phyloP scores from a whole-genome alignment of 2,797 vertebrate species.

The Hafferia zeledoni region DNA sequence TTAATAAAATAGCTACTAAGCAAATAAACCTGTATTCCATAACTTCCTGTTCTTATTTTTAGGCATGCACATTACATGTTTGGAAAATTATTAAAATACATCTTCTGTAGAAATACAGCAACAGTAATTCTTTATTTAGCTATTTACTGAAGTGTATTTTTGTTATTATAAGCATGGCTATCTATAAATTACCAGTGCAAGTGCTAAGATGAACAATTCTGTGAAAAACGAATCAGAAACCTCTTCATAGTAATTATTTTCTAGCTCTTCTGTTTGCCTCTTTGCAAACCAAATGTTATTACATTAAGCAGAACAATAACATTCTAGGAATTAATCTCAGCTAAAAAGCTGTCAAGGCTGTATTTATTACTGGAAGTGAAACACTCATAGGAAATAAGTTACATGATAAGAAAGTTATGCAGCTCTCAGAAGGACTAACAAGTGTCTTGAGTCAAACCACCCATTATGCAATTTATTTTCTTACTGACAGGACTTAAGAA shows the following conservation, averaged over 20 bases:
- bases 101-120: background rate
- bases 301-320: background rate
- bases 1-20: background rate
- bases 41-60: background rate
- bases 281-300: background rate
- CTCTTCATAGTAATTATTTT: background rate
- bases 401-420: background rate
- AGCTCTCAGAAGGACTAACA: background rate
- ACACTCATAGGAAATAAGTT: background rate
- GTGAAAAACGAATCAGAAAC: background rate
- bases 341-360: background rate
- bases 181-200: background rate
- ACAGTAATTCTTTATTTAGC: background rate
- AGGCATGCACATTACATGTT: background rate
- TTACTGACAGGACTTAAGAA: background rate
- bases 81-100: background rate
- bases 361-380: conserved; percentile 25
- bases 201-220: background rate
- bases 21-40: background rate
- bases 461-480: background rate
- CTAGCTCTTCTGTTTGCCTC: background rate
- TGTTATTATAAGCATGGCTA: background rate
- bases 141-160: background rate
- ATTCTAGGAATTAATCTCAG: background rate
- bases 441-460: background rate